Conservation (phyloP, 2,888 invertebrate species). For the Amphipoea oculea region DNA sequence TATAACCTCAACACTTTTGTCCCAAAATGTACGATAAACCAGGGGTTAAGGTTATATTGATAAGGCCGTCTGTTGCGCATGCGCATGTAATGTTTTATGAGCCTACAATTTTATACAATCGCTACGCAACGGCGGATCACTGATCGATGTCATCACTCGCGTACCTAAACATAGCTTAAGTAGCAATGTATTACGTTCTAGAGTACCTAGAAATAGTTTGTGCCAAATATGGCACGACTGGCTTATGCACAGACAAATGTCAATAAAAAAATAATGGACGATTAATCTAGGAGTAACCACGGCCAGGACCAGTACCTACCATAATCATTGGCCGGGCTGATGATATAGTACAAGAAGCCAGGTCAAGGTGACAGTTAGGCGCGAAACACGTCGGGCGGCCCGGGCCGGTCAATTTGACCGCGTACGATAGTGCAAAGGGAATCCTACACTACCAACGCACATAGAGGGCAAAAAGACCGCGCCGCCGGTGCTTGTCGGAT, state of each 20-base stretch:
- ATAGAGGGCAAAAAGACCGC: too few relatives aligned
- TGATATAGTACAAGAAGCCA: background rate
- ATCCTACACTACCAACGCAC: too few relatives aligned
- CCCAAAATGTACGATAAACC: background rate
- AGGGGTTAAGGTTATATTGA: constrained; percentile 1
- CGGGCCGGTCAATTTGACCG: too few relatives aligned
- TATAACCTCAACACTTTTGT: background rate
- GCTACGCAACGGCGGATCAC: background rate
- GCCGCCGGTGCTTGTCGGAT: too few relatives aligned
- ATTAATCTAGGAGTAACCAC: background rate
- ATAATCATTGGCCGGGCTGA: background rate
- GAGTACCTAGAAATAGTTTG: constrained; percentile 21
- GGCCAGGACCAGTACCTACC: background rate
- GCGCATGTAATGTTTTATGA: background rate
- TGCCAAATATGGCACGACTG: constrained; percentile 16
- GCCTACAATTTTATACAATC: background rate
- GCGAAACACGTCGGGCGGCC: too few relatives aligned
- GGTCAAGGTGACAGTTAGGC: background rate
- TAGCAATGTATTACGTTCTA: background rate
- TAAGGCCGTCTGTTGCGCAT: background rate
- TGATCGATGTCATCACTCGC: background rate
- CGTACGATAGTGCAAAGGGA: too few relatives aligned
- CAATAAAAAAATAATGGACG: constrained; percentile 28
- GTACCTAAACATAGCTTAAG: background rate
- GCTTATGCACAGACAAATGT: constrained; percentile 5